Base-by-base conservation (phyloP, 64 coral and sea anemone genomes). In the Platygyra sinensis region DNA sequence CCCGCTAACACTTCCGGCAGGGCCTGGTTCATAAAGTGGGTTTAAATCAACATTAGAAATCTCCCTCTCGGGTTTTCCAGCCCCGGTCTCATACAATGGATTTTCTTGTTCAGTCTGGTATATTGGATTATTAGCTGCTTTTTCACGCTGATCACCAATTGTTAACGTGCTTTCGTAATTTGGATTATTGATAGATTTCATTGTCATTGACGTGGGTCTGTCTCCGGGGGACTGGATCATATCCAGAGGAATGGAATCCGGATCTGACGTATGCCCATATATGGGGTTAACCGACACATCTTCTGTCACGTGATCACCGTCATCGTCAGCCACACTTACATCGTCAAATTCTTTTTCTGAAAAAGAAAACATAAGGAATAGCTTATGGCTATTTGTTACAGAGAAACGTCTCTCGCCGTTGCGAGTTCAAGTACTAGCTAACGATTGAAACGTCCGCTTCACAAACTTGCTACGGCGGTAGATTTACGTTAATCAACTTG, bases 111-210 rank as follows among this genome's bases (percentile, higher is more conserved):
- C 80, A 14, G 10, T 30, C 62, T 83, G 30, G 62, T 85, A 85
- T n/a, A 72, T 85, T 50, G 81, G 81, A 64, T 85, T 85, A 71
- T 22, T 51, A 11, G 81, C 62, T n/a, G 27, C 63, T 39, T 64
- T 19, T 10, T 73, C 72, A 25, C 46, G 30, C n/a, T 49, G n/a
- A 30, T n/a, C 29, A 46, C 64, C 24, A 18, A 86, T 15, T 13
- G 60, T 72, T 67, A 92, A 39, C 12, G 83, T 78, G 46, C 29
- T 71, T 16, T 87, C 90, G 75, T 92, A 92, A 39, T 72, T 71
- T 17, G 90, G 90, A 22, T 92, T 92, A 13, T 60, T 75, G 60
- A 92, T 24, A 55, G 82, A 92, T 49, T 39, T 71, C 27, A 61
- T 60, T 38, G 86, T 85, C 62, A 52, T 36, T 8, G 81, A 72